Conservation (phyloP, 2,888 invertebrate genomes). For the Drymonia ruficornis region DNA sequence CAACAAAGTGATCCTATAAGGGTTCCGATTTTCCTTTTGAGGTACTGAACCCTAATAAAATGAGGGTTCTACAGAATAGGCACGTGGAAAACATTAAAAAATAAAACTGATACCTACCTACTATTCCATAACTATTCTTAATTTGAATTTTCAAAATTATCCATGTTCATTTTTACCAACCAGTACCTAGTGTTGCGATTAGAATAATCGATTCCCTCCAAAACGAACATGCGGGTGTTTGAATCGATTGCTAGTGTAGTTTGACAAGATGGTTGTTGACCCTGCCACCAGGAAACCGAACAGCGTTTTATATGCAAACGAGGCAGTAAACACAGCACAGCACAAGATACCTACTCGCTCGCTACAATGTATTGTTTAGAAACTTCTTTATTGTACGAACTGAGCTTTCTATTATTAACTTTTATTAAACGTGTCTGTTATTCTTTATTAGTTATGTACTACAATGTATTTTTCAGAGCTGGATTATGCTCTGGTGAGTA, state of each 20-base stretch:
- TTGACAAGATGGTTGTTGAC: constrained; percentile 7
- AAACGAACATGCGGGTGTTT: constrained; percentile 28
- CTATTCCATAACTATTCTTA: background rate
- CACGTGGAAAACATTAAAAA: no score
- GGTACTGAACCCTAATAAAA: no score
- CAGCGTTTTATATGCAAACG: constrained; percentile 16
- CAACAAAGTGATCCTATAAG: no score
- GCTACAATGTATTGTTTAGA: constrained; percentile 5
- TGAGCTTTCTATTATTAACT: constrained; percentile 3
- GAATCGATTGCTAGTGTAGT: constrained; percentile 11
- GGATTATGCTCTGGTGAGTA: no score
- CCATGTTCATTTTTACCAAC: no score
- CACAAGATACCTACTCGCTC: background rate
- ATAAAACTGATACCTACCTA: no score
- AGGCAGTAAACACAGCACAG: constrained; percentile 4
- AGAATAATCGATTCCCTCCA: constrained; percentile 6
- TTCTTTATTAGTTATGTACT: background rate
- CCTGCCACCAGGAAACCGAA: constrained; percentile 18
- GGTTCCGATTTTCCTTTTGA: no score
- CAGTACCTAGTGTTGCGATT: background rate
- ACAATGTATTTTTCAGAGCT: background rate
- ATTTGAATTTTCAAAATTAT: background rate
- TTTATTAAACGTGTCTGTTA: background rate
- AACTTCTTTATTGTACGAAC: constrained; percentile 5
- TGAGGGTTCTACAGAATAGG: no score